A percentile compares a stretch with the other conserved stretches of the same genome.
Evolutionary conservation across 2,888 invertebrate species (phyloP).

Genomic region (Frankliniella fusca): DNA sequence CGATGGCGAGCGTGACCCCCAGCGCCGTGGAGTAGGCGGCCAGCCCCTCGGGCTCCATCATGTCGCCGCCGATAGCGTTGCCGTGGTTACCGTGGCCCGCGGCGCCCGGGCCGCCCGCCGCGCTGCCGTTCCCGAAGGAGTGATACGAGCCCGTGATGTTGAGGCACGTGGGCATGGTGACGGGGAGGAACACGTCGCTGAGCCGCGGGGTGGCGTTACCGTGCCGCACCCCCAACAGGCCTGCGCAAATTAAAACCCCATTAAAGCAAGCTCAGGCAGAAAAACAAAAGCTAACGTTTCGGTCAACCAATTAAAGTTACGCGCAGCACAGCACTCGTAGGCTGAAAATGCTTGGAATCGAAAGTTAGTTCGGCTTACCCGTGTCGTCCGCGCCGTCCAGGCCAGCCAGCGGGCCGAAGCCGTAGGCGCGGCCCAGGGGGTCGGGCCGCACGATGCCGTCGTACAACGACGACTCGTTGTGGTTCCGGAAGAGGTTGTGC

Average conservation of each 20-base stretch:
- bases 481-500: slow-evolving; percentile 84
- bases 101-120: slow-evolving; percentile 49
- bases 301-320: no score
- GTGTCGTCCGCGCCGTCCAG: slow-evolving; percentile 39
- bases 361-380: neutral
- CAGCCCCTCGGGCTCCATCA: slow-evolving; percentile 71
- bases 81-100: slow-evolving; percentile 52
- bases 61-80: slow-evolving; percentile 68
- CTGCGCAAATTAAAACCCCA: neutral
- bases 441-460: slow-evolving; percentile 84
- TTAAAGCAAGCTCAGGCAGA: neutral
- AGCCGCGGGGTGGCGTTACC: slow-evolving; percentile 47
- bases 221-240: slow-evolving; percentile 49
- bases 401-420: slow-evolving; percentile 40
- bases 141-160: slow-evolving; percentile 68
- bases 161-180: slow-evolving; percentile 65
- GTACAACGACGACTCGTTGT: slow-evolving; percentile 82
- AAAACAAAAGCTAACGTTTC: neutral
- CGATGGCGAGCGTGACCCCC: slow-evolving; percentile 75
- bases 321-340: no score
- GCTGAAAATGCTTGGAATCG: no score
- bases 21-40: slow-evolving; percentile 71
- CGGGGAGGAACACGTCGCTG: slow-evolving; percentile 52
- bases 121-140: slow-evolving; percentile 56
- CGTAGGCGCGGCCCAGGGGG: slow-evolving; percentile 61